Base-by-base conservation (phyloP, 2,888 invertebrate species). In the Volucella inflata region DNA sequence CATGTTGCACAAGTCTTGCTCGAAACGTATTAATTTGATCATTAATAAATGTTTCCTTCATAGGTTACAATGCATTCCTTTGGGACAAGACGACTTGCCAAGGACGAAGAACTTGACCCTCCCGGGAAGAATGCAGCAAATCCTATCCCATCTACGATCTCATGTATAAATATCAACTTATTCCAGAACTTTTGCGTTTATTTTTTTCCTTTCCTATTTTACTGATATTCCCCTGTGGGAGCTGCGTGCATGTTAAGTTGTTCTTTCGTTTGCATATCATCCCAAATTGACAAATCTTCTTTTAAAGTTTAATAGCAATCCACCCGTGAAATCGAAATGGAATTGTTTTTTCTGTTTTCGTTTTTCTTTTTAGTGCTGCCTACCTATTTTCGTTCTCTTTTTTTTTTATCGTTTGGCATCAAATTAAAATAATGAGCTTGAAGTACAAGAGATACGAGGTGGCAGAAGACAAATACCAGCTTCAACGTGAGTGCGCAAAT, bases 241-340 rank as follows among this genome's bases (percentile, higher is more conserved):
- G 68, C 76, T 17, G 17, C 48, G 40, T 57, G 64, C 51, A 67
- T 53, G 53, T 46, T 55, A 64, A 74, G 74, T 74, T 67, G 62
- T 68, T 64, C 79, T 62, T 53, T 67, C 80, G 48, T 53, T 65
- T 67, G 38, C 48, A 36, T 36, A 40, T 62, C 62, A 74, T 62
- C 40, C 64, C 36, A 16, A 42, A 59, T 72, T 59, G 77, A 82
- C 65, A 77, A 82, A 82, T 71, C 64, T 81, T 76, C 76, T 76
- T 77, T 82, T 60, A 77, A 82, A 72, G 71, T 82, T 82, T 82
- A 65, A 82, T 77, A 72, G 40, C 16, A 59, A 77, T 40, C 77
- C 82, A 60, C 8, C 77, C 60, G 77, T 82, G 77, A 82, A 82
- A 82, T 82, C 51, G 82, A 77, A 77, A 70, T 64, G 53, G 9